phyloP scores from a whole-genome alignment of 2,888 invertebrate genomes.

The Hemithea aestivaria region DNA sequence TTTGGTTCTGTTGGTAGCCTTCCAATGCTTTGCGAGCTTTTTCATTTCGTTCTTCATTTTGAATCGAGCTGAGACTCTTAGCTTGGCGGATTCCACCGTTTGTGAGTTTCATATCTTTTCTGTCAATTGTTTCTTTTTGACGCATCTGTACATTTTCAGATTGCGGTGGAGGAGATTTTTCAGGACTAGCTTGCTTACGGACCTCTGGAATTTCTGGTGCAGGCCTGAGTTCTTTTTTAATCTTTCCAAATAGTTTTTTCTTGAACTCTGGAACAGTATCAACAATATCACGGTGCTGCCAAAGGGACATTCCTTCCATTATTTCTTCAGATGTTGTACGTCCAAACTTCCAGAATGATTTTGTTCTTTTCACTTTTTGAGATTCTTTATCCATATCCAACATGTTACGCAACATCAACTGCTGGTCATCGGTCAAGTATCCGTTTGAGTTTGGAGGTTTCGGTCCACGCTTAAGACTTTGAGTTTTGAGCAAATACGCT shows the following conservation, averaged over 20 bases:
- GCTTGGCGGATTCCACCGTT: slow-evolving; percentile 72
- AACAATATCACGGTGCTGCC: slow-evolving; percentile 91
- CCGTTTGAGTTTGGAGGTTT: slow-evolving; percentile 54
- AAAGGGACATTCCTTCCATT: slow-evolving; percentile 91
- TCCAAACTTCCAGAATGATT: slow-evolving; percentile 92
- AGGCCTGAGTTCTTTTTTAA: slow-evolving; percentile 65
- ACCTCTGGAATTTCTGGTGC: slow-evolving; percentile 63
- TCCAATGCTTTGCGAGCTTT: slow-evolving; percentile 48
- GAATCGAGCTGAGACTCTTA: slow-evolving; percentile 69
- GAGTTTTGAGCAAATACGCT: slow-evolving; percentile 70
- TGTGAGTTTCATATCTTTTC: slow-evolving; percentile 62
- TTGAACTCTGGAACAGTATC: slow-evolving; percentile 81
- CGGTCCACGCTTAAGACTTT: slow-evolving; percentile 68
- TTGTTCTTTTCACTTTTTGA: slow-evolving; percentile 87
- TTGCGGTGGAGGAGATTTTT: slow-evolving; percentile 47
- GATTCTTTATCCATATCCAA: slow-evolving; percentile 80
- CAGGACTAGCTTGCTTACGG: slow-evolving; percentile 47
- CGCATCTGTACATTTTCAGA: slow-evolving; percentile 52
- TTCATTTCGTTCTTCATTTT: slow-evolving; percentile 60
- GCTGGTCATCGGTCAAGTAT: slow-evolving; percentile 79
- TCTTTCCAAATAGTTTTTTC: slow-evolving; percentile 67
- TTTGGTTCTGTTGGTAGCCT: slow-evolving; percentile 52
- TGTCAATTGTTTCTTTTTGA: slow-evolving; percentile 68
- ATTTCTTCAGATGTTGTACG: slow-evolving; percentile 85
- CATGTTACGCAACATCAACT: slow-evolving; percentile 70